phyloP scores from a whole-genome alignment of 2,888 invertebrate genomes.

The Idaea biselata region DNA sequence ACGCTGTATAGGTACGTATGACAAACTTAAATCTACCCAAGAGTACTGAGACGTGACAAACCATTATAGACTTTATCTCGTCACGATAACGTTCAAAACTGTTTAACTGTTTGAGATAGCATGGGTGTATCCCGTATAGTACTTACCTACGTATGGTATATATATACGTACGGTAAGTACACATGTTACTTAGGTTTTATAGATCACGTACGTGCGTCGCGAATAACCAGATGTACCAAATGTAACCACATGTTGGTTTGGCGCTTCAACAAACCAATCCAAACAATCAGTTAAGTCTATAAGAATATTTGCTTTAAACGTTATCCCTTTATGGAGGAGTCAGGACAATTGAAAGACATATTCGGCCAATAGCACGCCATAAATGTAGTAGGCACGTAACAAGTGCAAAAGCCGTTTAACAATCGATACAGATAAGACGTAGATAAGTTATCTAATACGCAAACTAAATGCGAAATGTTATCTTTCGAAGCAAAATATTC shows the following conservation, averaged over 20 bases:
- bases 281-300: neutral
- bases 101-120: neutral
- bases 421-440: constrained; percentile 19
- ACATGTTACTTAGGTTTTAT: constrained; percentile 32
- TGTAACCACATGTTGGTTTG: constrained; percentile 50
- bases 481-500: neutral
- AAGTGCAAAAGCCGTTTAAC: constrained; percentile 20
- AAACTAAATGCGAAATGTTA: constrained; percentile 4
- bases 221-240: constrained; percentile 52
- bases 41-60: neutral
- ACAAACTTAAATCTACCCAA: neutral
- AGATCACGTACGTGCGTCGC: constrained; percentile 42
- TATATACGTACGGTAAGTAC: constrained; percentile 8
- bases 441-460: constrained; percentile 18
- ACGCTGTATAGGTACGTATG: neutral
- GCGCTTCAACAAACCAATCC: neutral
- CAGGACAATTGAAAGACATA: neutral
- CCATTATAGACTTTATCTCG: neutral
- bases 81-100: neutral
- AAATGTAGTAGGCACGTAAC: constrained; percentile 15
- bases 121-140: neutral
- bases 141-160: neutral
- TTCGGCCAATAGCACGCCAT: constrained; percentile 14
- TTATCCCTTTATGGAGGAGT: neutral
- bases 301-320: neutral